phyloP scores from a whole-genome alignment of 2,797 vertebrate genomes.

The Scolopax rusticola region DNA sequence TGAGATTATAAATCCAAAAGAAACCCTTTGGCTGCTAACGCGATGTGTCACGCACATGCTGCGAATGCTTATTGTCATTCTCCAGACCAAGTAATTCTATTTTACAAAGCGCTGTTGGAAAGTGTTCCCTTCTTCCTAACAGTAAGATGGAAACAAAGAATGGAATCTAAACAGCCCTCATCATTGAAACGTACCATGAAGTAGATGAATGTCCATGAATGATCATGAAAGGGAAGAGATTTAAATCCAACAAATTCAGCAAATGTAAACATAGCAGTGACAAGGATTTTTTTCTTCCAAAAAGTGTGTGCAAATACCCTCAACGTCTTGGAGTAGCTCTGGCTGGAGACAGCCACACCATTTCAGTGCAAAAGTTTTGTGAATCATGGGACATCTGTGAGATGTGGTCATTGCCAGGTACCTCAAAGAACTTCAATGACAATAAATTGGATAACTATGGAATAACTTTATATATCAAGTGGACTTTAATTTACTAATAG shows the following conservation, averaged over 20 bases:
- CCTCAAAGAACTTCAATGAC: neutral
- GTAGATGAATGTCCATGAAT: neutral
- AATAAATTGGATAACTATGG: neutral
- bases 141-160: neutral
- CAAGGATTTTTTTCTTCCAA: neutral
- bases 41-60: neutral
- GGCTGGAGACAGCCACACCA: neutral
- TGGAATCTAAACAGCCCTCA: neutral
- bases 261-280: neutral
- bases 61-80: neutral
- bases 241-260: neutral
- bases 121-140: neutral
- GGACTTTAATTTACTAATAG: neutral
- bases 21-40: neutral
- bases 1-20: constrained; percentile 3
- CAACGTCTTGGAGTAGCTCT: neutral
- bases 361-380: neutral
- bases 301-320: neutral
- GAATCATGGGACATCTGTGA: neutral
- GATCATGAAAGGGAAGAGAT: neutral
- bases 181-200: neutral
- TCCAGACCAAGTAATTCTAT: neutral
- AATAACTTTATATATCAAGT: neutral
- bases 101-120: neutral
- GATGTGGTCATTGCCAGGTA: neutral